Conservation (phyloP, 2,797 vertebrate genomes). For the Anisognathus igniventris region DNA sequence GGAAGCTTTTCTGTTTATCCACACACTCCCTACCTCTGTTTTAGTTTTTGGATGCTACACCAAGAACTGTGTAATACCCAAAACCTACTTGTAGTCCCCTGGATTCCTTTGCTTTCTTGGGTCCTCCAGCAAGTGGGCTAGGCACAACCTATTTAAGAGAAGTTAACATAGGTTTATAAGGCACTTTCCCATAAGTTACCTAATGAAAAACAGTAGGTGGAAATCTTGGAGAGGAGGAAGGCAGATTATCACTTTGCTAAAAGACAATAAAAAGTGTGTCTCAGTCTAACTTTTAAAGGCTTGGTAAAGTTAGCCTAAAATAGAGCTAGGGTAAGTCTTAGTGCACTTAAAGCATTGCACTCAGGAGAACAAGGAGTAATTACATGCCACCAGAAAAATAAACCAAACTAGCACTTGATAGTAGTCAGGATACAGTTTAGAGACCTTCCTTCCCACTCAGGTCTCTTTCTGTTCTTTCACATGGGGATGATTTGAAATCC, state of each 20-base stretch:
- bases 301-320: neutral
- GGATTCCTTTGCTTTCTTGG: neutral
- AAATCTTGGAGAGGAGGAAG: neutral
- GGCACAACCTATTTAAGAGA: neutral
- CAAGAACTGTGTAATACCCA: neutral
- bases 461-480: neutral
- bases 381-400: neutral
- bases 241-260: neutral
- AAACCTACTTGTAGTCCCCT: constrained; percentile 15
- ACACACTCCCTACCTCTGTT: neutral
- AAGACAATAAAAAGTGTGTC: neutral
- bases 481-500: neutral
- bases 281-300: neutral
- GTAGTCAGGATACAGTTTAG: neutral
- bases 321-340: neutral
- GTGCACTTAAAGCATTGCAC: neutral
- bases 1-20: neutral
- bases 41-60: neutral
- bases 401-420: neutral
- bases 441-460: neutral
- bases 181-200: neutral
- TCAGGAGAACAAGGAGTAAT: neutral
- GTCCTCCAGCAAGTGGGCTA: neutral
- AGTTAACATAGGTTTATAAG: neutral
- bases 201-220: neutral